Base-by-base conservation (phyloP, 2,113 vertebrate species). In the Oreocharis arfaki region DNA sequence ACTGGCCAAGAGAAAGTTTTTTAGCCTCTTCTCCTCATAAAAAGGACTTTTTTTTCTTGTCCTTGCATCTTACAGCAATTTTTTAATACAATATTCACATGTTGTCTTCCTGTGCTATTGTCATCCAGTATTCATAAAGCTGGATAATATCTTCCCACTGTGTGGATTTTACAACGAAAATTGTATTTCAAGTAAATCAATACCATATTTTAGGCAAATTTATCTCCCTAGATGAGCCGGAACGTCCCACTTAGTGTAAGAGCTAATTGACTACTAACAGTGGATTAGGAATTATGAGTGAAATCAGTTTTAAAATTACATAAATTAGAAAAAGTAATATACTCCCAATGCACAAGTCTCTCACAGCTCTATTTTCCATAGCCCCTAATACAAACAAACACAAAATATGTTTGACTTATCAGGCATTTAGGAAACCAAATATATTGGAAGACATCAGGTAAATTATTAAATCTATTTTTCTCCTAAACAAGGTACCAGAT, bases 251-350 rank as follows among this genome's bases (percentile, higher is more conserved):
- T 86, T 83, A 89, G 24, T 52, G 17, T 52, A 89, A 69, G 32
- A 89, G 6, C n/a, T 87, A 90, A 91, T 33, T 75, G 49, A 87
- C 49, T 65, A n/a, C 32, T 92, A 87, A 87, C 28, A 79, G 21
- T 73, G n/a, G 23, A 65, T 89, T 87, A 93, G 18, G 10, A 89
- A 91, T 64, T 87, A 74, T 39, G 35, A 89, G 22, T 42, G 5
- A 96, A 93, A 95, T 87, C 37, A 53, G 53, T 85, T 95, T 87
- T 57, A 83, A 89, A 87, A 87, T 70, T 73, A 79, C 74, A 69
- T 50, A n/a, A 91, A 94, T 93, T 85, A 83, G 21, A 47, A 89
- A 89, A 93, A 76, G 37, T 32, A 68, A 75, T 60, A 60, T 49
- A 81, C 8, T 85, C 57, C 57, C 70, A 90, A 56, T 35, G 23